Percentiles rank a stretch among this genome's conserved stretches.
These are phyloP conservation scores for Coluber constrictor DNA, from an alignment of 2,797 vertebrate species.

Conservation along the genomic window DNA sequence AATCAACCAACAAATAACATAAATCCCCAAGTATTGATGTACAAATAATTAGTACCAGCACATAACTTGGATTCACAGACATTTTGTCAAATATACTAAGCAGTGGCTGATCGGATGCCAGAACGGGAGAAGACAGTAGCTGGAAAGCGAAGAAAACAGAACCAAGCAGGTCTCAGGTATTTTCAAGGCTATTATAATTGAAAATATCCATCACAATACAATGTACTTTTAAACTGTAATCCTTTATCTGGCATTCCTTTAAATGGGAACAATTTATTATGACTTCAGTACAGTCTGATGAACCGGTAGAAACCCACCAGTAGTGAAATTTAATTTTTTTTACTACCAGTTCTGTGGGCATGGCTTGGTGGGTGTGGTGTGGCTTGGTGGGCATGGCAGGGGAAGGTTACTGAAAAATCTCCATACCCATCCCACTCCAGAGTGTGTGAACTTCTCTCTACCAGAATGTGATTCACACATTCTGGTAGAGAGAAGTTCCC, in stretches of 20 bases:
- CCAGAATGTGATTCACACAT: too few relatives aligned
- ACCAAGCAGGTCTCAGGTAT: not conserved
- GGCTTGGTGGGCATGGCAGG: too few relatives aligned
- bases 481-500: too few relatives aligned
- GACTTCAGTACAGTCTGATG: not conserved
- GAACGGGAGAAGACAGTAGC: not conserved
- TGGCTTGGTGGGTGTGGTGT: too few relatives aligned
- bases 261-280: not conserved
- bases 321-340: too few relatives aligned
- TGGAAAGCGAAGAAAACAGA: not conserved
- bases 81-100: not conserved
- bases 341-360: too few relatives aligned
- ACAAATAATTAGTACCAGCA: not conserved
- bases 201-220: conserved; percentile 1
- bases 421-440: too few relatives aligned
- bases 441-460: too few relatives aligned
- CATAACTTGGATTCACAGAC: not conserved
- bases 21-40: not conserved
- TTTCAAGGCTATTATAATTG: not conserved
- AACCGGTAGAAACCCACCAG: too few relatives aligned
- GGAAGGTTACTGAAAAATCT: too few relatives aligned
- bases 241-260: not conserved
- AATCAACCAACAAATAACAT: not conserved
- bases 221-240: not conserved
- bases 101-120: not conserved